Evolutionary conservation across 1,140 invertebrate genomes (phyloP).

Genomic region (Sinonovacula constricta): DNA sequence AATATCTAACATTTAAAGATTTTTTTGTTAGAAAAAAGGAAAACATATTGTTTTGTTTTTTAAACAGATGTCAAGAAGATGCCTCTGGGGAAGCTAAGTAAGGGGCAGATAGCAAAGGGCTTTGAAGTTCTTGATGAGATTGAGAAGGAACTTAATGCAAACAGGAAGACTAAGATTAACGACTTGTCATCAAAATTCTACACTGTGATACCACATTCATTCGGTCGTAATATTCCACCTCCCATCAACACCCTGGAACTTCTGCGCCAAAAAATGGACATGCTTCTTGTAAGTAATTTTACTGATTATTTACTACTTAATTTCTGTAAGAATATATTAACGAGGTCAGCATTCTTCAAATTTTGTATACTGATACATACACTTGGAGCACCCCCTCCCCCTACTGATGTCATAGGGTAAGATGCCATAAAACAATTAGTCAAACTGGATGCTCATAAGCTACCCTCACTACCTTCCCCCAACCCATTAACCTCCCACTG

Average conservation of each 20-base stretch:
- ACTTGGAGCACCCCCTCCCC: too few species aligned
- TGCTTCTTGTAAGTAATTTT: constrained; percentile 74
- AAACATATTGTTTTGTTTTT: neutral
- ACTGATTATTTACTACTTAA: too few species aligned
- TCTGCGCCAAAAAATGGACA: constrained; percentile 79
- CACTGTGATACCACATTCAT: constrained; percentile 80
- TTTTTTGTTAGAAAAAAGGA: neutral
- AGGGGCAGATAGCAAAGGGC: constrained; percentile 80
- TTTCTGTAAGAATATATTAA: too few species aligned
- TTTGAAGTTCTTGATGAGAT: constrained; percentile 79
- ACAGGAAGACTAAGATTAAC: constrained; percentile 58
- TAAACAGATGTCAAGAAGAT: constrained; percentile 79
- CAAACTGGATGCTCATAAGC: too few species aligned
- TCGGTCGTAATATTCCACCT: constrained; percentile 77
- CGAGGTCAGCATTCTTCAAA: too few species aligned
- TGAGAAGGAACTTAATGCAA: constrained; percentile 72
- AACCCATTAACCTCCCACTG: too few species aligned
- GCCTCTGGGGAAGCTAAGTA: constrained; percentile 80
- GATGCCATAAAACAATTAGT: too few species aligned
- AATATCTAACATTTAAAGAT: too few species aligned
- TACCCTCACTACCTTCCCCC: too few species aligned
- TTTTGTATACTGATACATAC: too few species aligned
- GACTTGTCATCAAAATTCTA: constrained; percentile 78
- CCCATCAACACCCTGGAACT: constrained; percentile 69
- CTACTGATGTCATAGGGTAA: too few species aligned